Percentiles rank a stretch among this genome's conserved stretches.
Conservation (phyloP, 2,113 vertebrate genomes). For the Blennius ocellaris region DNA sequence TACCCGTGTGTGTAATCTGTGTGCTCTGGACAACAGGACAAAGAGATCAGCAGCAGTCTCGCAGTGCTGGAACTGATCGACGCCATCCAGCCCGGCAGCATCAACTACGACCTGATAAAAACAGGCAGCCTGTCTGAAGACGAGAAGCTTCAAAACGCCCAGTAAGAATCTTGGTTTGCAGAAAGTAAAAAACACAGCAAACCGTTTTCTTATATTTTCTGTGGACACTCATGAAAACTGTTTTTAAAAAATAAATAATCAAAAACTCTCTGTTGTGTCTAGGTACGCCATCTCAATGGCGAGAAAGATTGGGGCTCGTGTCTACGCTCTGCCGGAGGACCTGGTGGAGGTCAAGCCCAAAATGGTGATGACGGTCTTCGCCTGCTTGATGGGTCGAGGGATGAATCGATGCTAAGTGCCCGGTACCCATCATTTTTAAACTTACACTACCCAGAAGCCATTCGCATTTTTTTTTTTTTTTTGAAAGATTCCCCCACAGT, state of each 20-base stretch:
- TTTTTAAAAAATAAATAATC: too few species aligned
- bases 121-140: conserved; percentile 87
- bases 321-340: conserved; percentile 96
- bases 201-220: too few species aligned
- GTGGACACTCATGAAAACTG: too few species aligned
- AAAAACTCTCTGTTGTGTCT: too few species aligned
- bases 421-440: conserved; percentile 43
- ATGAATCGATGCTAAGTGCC: conserved; percentile 90
- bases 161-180: conserved; percentile 83
- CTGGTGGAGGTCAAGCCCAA: conserved; percentile 97
- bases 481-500: conserved; percentile 76
- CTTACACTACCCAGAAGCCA: conserved; percentile 69
- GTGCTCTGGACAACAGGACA: conserved; percentile 84
- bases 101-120: conserved; percentile 96
- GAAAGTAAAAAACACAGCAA: neutral
- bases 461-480: too few species aligned
- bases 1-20: conserved; percentile 22
- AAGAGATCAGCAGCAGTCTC: conserved; percentile 93
- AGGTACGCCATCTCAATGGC: conserved; percentile 98
- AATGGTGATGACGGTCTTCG: conserved; percentile 99
- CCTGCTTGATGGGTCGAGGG: conserved; percentile 97
- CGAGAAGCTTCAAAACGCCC: conserved; percentile 96
- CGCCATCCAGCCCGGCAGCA: conserved; percentile 93
- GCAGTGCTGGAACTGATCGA: conserved; percentile 97
- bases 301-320: conserved; percentile 93